Percentiles rank a stretch among this genome's conserved stretches.
Conservation (phyloP, 1,140 invertebrate species). For the Hypothenemus hampei region DNA sequence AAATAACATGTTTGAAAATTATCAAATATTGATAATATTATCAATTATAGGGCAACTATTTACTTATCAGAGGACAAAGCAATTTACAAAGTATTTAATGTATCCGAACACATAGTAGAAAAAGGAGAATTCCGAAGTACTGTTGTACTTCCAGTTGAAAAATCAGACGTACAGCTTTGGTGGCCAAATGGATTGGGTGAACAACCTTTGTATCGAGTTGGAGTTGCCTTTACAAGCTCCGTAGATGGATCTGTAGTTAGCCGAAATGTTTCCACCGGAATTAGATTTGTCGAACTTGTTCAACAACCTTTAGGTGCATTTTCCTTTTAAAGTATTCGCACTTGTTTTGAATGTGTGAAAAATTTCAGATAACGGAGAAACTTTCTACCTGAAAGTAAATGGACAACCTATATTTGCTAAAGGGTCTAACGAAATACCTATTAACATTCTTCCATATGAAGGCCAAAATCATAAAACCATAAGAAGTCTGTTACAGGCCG, state of each 20-base stretch:
- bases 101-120: no score
- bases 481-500: constrained; percentile 61
- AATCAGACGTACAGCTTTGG: constrained; percentile 72
- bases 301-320: constrained; percentile 50
- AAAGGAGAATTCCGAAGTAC: no score
- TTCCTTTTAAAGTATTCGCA: not conserved
- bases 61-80: no score
- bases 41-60: constrained; percentile 9
- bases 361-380: constrained; percentile 55
- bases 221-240: constrained; percentile 48
- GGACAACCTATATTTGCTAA: constrained; percentile 88
- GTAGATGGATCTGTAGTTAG: constrained; percentile 38
- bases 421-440: constrained; percentile 94
- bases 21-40: no score
- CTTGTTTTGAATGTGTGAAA: no score
- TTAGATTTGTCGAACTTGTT: constrained; percentile 77
- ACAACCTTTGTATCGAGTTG: constrained; percentile 71
- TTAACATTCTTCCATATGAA: constrained; percentile 78
- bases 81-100: no score
- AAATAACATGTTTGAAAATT: constrained; percentile 1
- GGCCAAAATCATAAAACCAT: constrained; percentile 47
- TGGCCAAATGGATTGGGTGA: constrained; percentile 93
- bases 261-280: constrained; percentile 68
- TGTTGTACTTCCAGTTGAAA: no score
- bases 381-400: constrained; percentile 90